A percentile compares a stretch with the other conserved stretches of the same genome.
These are phyloP conservation scores for Astyanax mexicanus DNA, from an alignment of 2,797 vertebrate species.

Conservation along the genomic window DNA sequence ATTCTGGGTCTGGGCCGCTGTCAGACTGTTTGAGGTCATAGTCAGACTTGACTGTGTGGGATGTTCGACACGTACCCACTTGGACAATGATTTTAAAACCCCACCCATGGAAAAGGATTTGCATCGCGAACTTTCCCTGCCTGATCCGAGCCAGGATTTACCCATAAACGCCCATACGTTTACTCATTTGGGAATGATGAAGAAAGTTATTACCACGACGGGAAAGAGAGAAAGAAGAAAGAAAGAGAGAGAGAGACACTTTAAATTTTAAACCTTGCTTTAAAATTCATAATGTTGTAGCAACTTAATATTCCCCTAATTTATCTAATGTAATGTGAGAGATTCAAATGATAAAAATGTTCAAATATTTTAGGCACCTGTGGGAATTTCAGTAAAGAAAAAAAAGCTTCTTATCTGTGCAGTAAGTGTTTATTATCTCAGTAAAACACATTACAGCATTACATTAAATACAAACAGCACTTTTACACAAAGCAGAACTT, in stretches of 20 bases:
- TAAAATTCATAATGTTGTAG: too few species aligned
- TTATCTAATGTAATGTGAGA: too few species aligned
- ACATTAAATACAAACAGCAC: too few species aligned
- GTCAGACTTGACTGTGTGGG: conserved; percentile 9
- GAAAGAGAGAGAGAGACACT: background rate
- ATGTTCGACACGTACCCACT: background rate
- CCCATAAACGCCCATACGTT: background rate
- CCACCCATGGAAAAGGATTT: background rate
- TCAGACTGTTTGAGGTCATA: background rate
- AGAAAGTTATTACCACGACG: background rate
- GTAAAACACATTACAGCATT: too few species aligned
- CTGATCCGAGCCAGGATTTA: background rate
- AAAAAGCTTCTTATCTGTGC: too few species aligned
- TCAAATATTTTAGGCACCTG: too few species aligned
- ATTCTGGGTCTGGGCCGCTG: background rate
- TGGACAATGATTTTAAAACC: conserved; percentile 1
- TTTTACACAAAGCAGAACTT: too few species aligned
- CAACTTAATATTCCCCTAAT: too few species aligned
- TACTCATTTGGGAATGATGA: background rate
- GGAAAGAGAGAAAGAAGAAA: background rate
- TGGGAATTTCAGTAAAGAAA: too few species aligned
- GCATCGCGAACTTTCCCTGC: background rate
- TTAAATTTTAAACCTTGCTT: background rate
- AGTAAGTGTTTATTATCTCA: too few species aligned
- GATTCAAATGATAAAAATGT: too few species aligned